Conservation (phyloP, 2,797 vertebrate species). For the Ispidina picta region DNA sequence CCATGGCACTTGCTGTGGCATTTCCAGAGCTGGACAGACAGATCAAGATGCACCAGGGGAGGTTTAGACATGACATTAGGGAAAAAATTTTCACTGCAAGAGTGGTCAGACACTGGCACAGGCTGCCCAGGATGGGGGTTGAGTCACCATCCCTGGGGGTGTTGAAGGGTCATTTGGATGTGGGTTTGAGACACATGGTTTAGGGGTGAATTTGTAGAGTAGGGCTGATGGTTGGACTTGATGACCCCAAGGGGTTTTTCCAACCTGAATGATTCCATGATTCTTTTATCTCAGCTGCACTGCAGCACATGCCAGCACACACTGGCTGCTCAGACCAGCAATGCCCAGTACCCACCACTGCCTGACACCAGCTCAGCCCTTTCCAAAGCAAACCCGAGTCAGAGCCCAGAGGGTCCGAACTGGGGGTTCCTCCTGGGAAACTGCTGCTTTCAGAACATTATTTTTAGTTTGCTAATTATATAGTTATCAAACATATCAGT, state of each 20-base stretch:
- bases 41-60: neutral
- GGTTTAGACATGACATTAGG: no score
- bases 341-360: neutral
- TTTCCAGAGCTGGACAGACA: neutral
- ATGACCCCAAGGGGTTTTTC: no score
- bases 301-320: neutral
- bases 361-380: neutral
- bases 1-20: neutral
- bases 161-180: no score
- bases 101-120: no score
- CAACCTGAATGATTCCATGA: no score
- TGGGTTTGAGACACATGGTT: no score
- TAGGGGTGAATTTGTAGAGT: no score
- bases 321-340: neutral
- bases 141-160: no score
- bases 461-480: slow-evolving; percentile 55
- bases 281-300: neutral
- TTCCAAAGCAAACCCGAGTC: neutral
- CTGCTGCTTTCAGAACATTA: neutral
- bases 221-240: no score
- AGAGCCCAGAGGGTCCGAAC: neutral
- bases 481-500: slow-evolving; percentile 28
- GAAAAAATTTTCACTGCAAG: no score
- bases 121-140: no score
- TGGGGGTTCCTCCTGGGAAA: slow-evolving; percentile 5